phyloP scores from a whole-genome alignment of 2,888 invertebrate species.

The Macropis europaea region DNA sequence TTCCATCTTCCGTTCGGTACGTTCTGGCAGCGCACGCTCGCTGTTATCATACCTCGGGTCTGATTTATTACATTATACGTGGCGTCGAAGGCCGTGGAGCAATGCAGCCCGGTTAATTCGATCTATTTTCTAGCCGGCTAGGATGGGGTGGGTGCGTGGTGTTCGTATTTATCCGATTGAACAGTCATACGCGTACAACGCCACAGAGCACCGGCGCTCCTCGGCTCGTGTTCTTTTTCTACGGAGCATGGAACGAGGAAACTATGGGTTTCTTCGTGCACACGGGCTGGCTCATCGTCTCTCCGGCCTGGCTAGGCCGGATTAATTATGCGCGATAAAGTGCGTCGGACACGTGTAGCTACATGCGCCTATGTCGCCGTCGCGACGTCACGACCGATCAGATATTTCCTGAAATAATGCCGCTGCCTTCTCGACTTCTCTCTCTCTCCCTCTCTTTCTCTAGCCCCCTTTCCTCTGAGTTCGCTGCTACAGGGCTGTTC shows the following conservation, averaged over 20 bases:
- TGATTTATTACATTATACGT: constrained; percentile 52
- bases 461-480: not conserved
- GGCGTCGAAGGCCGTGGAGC: constrained; percentile 41
- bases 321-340: constrained; percentile 71
- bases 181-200: constrained; percentile 44
- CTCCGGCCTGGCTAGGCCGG: constrained; percentile 56
- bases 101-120: constrained; percentile 39
- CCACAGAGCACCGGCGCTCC: not conserved
- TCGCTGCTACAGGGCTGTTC: constrained; percentile 2
- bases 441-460: not conserved
- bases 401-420: constrained; percentile 68
- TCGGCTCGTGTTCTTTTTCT: constrained; percentile 28
- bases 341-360: constrained; percentile 74
- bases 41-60: constrained; percentile 48
- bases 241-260: constrained; percentile 38
- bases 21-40: constrained; percentile 5
- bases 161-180: constrained; percentile 46
- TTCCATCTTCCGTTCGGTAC: too few species aligned
- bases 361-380: constrained; percentile 61
- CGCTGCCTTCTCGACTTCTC: constrained; percentile 34
- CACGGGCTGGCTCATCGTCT: constrained; percentile 56
- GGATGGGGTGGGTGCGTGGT: constrained; percentile 36
- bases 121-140: constrained; percentile 45
- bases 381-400: constrained; percentile 65
- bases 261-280: constrained; percentile 52